Evolutionary conservation across 2,797 vertebrate genomes (phyloP), one percentile per base, ranked within the genome.

Genomic region (Dallia pectoralis): DNA sequence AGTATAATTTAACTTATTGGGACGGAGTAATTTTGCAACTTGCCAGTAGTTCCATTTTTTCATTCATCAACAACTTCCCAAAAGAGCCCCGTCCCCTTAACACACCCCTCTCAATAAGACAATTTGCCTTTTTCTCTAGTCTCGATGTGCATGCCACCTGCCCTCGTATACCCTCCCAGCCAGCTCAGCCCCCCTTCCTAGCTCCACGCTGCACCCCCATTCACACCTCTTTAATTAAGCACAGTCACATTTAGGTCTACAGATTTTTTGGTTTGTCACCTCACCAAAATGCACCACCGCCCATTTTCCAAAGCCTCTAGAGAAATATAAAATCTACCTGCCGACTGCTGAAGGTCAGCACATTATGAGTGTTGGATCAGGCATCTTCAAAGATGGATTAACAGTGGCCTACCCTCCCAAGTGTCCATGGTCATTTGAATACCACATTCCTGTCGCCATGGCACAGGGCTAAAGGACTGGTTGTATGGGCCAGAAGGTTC

Each of bases 151-250:
- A 66, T 59, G 36, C 75, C 82, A 85, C 82, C 75, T 84, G 82
- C 76, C 78, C 79, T 72, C 66, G 33, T 71, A 59, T 65, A 47
- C 44, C 36, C 40, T 14, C 67, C 30, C 71, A 2, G 27, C 48
- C 62, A 32, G 22, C 53, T 14, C 53, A 59, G 51, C 65, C 40
- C 22, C 30, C 48, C 53, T 44, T 12, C 36, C 36, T 56, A 5
- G 30, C n/a, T 19, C 33, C 56, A 25, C 53, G 22, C 22, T 56
- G 53, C 29, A 53, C 40, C 48, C 49, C 65, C 32, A 62, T 63
- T 65, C 74, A 74, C 53, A 74, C 71, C 74, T 61, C 77, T 73
- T 76, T 81, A 86, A 82, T 86, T 81, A 86, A 83, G 74, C 77
- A 75, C 73, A 73, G 76, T 77, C 79, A 75, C 76, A 80, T 78